These are phyloP conservation scores for Euclidia mi DNA, from an alignment of 2,888 invertebrate species.

Conservation along the genomic window DNA sequence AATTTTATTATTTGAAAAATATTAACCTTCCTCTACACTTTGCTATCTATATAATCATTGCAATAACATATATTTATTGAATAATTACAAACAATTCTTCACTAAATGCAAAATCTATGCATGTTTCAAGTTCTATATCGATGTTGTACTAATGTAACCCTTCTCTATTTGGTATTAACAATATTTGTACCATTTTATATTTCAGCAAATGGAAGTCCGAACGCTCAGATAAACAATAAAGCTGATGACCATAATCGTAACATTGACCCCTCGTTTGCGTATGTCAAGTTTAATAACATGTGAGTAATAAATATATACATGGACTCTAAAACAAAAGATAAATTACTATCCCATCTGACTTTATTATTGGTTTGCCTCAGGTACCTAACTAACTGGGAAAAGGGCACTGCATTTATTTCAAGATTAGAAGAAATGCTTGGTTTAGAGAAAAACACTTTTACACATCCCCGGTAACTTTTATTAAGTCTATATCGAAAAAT, in stretches of 20 bases:
- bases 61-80: constrained; percentile 17
- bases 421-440: constrained; percentile 93
- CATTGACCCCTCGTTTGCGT: constrained; percentile 94
- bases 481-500: constrained; percentile 19
- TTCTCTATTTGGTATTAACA: constrained; percentile 11
- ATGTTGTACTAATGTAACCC: constrained; percentile 33
- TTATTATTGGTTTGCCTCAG: constrained; percentile 62
- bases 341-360: constrained; percentile 37
- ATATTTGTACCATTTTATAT: constrained; percentile 51
- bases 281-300: constrained; percentile 94
- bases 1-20: constrained; percentile 11
- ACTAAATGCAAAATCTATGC: constrained; percentile 32
- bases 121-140: constrained; percentile 41
- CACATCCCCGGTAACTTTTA: constrained; percentile 90
- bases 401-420: constrained; percentile 93
- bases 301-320: too few species aligned
- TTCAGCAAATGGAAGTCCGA: constrained; percentile 73
- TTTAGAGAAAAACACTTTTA: constrained; percentile 91
- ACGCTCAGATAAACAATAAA: constrained; percentile 58
- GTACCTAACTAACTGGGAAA: constrained; percentile 91
- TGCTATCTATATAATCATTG: constrained; percentile 24
- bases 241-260: constrained; percentile 84
- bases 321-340: not conserved
- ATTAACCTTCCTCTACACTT: constrained; percentile 12
- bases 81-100: constrained; percentile 14